Evolutionary conservation across 2,113 vertebrate genomes (phyloP).

Genomic region (Paramisgurnus dabryanus): DNA sequence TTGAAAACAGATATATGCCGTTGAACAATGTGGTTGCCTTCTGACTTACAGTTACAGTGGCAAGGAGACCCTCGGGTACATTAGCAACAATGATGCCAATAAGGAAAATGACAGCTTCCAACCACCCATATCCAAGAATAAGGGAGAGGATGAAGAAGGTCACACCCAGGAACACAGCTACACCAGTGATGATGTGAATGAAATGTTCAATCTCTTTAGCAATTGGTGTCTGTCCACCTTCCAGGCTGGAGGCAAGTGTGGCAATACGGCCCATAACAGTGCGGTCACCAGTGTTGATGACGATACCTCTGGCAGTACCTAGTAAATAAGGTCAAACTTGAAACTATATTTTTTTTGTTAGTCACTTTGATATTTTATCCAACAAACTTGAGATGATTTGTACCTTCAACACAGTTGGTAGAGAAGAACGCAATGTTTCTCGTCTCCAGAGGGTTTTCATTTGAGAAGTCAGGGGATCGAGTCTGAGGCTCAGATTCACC

Average conservation of each 20-base stretch:
- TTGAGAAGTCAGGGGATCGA: conserved; percentile 90
- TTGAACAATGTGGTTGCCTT: background rate
- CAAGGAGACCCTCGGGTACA: conserved; percentile 85
- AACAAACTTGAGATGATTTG: background rate
- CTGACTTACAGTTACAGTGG: conserved; percentile 83
- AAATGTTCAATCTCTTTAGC: conserved; percentile 93
- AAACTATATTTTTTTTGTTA: background rate
- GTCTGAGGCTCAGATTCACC: conserved; percentile 95
- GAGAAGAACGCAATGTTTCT: conserved; percentile 95
- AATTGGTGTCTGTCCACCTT: conserved; percentile 85
- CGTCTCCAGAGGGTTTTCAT: conserved; percentile 92
- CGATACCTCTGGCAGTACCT: conserved; percentile 86
- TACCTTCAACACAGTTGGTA: conserved; percentile 96
- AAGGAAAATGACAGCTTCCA: conserved; percentile 93
- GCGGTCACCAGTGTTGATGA: conserved; percentile 87
- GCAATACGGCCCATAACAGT: conserved; percentile 95
- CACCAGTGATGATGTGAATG: conserved; percentile 92
- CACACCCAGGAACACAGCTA: conserved; percentile 91
- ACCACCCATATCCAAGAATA: conserved; percentile 91
- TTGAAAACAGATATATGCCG: background rate
- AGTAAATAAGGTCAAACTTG: background rate
- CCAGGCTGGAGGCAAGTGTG: conserved; percentile 85
- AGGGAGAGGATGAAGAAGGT: conserved; percentile 91
- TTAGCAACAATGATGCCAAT: conserved; percentile 96
- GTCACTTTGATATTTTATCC: background rate